Base-by-base conservation (phyloP, 1,140 invertebrate genomes). In the Babylonia areolata region DNA sequence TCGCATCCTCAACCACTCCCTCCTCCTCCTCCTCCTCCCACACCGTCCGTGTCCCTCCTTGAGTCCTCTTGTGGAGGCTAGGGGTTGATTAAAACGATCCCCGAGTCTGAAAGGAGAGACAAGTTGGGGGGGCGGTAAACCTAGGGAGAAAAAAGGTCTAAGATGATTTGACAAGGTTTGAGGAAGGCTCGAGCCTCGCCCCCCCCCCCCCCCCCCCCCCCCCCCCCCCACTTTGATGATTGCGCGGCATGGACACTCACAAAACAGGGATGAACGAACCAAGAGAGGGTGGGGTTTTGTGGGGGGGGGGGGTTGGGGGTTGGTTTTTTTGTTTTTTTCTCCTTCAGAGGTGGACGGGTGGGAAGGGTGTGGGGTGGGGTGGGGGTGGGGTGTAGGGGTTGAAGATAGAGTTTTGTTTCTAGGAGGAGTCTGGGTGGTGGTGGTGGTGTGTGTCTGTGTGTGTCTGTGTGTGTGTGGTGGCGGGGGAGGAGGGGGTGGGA, bases 81-180 rank as follows among this genome's bases (percentile, higher is more conserved):
- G 71, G 31, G 33, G 28, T 73, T 73, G 71, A 73, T 73, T 73
- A 33, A 73, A 73, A 73, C 71, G 71, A 73, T 69, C 58, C 15
- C 58, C 20, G 23, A 6, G 58, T n/a, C 58, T 69, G 58, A 69
- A 69, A 69, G 20, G 23, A 28, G 46, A 51, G 46, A 69, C 71
- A 15, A 35, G 12, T 73, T 73, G 9, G 71, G 71, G 71, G 71
- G 71, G 17, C 0, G 33, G 71, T 33, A 33, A 11, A 31, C 23
- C 3, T n/a, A 73, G 9, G 71, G 31, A 6, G 71, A 73, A 3
- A 31, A 69, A 69, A 69, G 23, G 58, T 69, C 58, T 73, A 35
- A 73, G 71, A 73, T 73, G 71, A 73, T 73, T 73, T 73, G 71
- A 73, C 71, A 73, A 73, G 9, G 71, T 73, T 73, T 73, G 71